phyloP scores from a whole-genome alignment of 2,888 invertebrate species.

The Tyria jacobaeae region DNA sequence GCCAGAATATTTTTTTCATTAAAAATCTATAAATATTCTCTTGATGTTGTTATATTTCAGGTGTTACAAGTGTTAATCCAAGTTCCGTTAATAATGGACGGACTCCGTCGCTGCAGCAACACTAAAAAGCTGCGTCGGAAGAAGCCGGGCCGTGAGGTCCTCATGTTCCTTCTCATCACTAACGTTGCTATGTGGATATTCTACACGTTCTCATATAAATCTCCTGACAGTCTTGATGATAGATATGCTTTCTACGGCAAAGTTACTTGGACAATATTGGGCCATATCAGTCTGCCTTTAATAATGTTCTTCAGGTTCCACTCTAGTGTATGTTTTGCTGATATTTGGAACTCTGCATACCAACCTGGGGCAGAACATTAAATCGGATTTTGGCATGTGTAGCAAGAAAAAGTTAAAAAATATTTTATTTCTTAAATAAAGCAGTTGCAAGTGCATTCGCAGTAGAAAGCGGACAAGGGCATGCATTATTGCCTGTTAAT shows the following conservation, averaged over 20 bases:
- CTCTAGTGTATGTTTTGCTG: conserved; percentile 92
- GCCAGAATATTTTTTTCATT: no score
- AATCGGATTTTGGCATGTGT: no score
- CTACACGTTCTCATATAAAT: conserved; percentile 89
- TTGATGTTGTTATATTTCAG: no score
- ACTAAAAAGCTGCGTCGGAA: conserved; percentile 86
- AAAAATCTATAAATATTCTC: no score
- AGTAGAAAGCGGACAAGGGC: no score
- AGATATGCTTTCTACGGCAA: conserved; percentile 90
- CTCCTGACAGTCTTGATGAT: conserved; percentile 80
- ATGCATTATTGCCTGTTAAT: no score
- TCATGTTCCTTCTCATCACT: conserved; percentile 91
- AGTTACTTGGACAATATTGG: conserved; percentile 90
- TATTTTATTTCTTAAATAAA: neutral
- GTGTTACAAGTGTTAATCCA: conserved; percentile 91
- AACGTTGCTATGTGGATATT: conserved; percentile 93
- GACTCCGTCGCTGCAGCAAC: conserved; percentile 91
- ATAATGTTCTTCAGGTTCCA: conserved; percentile 93
- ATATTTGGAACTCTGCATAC: conserved; percentile 92
- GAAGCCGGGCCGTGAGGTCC: conserved; percentile 91
- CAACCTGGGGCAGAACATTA: conserved; percentile 85
- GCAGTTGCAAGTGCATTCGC: neutral
- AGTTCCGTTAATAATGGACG: conserved; percentile 91
- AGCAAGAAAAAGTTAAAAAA: no score
- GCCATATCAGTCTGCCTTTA: conserved; percentile 90